These are phyloP conservation scores for Drosophila parthenogenetica DNA, from an alignment of 2,888 invertebrate genomes.

Conservation along the genomic window DNA sequence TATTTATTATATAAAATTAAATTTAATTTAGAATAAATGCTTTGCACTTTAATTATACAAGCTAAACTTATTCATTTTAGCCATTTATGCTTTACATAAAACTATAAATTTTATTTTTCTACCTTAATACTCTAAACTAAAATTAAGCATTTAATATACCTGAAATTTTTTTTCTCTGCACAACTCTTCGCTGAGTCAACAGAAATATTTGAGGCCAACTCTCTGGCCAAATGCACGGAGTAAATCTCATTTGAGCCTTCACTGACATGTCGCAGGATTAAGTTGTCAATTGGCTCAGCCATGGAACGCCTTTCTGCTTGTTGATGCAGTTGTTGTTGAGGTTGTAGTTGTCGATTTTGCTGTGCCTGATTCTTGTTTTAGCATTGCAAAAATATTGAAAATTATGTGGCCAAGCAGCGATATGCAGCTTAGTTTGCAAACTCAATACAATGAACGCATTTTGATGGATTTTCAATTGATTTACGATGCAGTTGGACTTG, in stretches of 20 bases:
- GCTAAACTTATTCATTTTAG: no score
- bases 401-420: conserved; percentile 41
- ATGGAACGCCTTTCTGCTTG: conserved; percentile 15
- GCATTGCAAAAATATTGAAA: conserved; percentile 76
- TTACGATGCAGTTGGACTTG: conserved; percentile 64
- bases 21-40: no score
- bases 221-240: conserved; percentile 45
- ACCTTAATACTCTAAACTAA: no score
- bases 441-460: conserved; percentile 73
- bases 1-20: no score
- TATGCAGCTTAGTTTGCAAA: conserved; percentile 71
- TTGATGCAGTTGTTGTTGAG: neutral
- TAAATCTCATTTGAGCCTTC: conserved; percentile 81
- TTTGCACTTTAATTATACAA: no score
- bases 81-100: no score
- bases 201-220: conserved; percentile 55
- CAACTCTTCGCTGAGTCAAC: conserved; percentile 76
- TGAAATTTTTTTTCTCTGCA: no score
- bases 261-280: conserved; percentile 81
- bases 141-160: no score
- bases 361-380: conserved; percentile 49
- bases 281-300: conserved; percentile 75
- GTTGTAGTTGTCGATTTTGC: neutral
- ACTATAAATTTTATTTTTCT: no score
- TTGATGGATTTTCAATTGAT: conserved; percentile 81